Conservation (phyloP, 2,888 invertebrate species). For the Oligia strigilis region DNA sequence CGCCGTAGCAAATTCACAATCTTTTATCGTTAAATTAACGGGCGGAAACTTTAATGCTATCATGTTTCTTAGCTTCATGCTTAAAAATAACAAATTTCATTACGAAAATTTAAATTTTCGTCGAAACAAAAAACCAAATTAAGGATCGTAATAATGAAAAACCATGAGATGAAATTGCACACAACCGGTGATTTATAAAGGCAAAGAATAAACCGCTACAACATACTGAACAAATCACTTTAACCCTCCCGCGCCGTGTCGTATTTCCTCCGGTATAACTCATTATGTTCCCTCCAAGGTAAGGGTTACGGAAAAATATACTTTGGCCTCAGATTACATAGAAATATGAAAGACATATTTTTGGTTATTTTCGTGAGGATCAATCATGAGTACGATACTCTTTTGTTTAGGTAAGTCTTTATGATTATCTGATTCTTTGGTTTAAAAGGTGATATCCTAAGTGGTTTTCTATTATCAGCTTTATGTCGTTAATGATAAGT, state of each 20-base stretch:
- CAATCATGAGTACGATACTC: neutral
- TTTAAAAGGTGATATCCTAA: neutral
- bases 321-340: conserved; percentile 2
- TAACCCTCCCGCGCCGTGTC: conserved; percentile 37
- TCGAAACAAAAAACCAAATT: neutral
- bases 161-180: conserved; percentile 11
- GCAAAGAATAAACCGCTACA: conserved; percentile 24
- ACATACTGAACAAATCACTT: conserved; percentile 52
- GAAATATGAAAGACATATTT: conserved; percentile 1
- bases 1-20: conserved; percentile 32
- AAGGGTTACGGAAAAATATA: conserved; percentile 30
- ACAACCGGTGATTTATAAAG: conserved; percentile 33
- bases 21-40: conserved; percentile 5
- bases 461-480: neutral
- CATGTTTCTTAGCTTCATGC: neutral
- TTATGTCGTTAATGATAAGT: neutral
- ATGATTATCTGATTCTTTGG: neutral
- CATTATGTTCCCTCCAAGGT: conserved; percentile 26
- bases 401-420: neutral
- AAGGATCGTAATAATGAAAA: neutral
- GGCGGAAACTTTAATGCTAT: conserved; percentile 9
- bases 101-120: neutral
- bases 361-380: conserved; percentile 4
- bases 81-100: neutral
- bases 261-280: conserved; percentile 43